These are phyloP conservation scores for Pseudoips prasinana DNA, from an alignment of 2,888 invertebrate species.

Conservation along the genomic window DNA sequence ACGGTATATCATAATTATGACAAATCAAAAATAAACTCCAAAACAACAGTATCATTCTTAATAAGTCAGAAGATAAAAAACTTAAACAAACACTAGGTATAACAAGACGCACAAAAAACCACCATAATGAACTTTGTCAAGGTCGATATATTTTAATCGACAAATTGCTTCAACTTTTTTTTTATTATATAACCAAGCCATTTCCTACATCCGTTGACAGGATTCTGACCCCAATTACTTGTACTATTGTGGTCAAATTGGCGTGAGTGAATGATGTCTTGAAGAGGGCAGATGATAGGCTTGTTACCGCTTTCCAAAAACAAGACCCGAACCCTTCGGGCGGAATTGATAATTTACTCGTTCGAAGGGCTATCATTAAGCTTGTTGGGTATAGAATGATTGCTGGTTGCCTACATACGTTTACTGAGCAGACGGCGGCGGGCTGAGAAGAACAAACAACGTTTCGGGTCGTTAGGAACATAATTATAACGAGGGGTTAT, in stretches of 20 bases:
- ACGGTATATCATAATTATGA: too few species aligned
- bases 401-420: slow-evolving; percentile 67
- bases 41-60: too few species aligned
- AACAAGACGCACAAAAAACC: slow-evolving; percentile 28
- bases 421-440: slow-evolving; percentile 60
- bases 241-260: slow-evolving; percentile 40
- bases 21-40: too few species aligned
- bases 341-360: slow-evolving; percentile 81
- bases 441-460: slow-evolving; percentile 79
- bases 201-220: slow-evolving; percentile 21
- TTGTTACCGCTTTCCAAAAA: slow-evolving; percentile 75
- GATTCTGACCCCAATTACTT: slow-evolving; percentile 32
- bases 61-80: neutral
- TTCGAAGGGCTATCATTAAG: slow-evolving; percentile 79
- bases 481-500: slow-evolving; percentile 68
- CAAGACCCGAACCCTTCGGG: slow-evolving; percentile 68
- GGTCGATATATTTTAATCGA: slow-evolving; percentile 41
- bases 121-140: slow-evolving; percentile 37
- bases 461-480: slow-evolving; percentile 75
- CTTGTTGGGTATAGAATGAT: slow-evolving; percentile 70
- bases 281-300: slow-evolving; percentile 56
- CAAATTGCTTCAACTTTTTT: slow-evolving; percentile 30
- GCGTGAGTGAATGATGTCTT: slow-evolving; percentile 37
- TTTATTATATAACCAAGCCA: slow-evolving; percentile 16
- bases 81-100: slow-evolving; percentile 26